Base-by-base conservation (phyloP, 2,797 vertebrate genomes). In the Cossypha caffra region DNA sequence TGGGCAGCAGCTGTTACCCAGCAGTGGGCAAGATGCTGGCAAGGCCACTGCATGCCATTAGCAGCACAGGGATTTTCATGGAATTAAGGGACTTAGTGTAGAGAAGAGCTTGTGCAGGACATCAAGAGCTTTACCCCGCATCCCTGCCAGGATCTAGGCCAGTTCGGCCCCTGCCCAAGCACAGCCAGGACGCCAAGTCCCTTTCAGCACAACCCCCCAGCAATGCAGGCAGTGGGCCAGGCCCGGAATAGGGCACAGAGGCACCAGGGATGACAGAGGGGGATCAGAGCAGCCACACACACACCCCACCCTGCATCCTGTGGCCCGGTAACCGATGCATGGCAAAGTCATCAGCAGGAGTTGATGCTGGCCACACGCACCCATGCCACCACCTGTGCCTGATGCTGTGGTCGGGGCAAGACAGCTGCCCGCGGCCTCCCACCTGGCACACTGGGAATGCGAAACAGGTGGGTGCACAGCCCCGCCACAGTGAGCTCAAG, bases 61-160 rank as follows among this genome's bases (percentile, higher is more conserved):
- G 94, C 66, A 54, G 71, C 54, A 77, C 69, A 66, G 67, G 64
- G 90, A 95, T 96, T 96, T 95, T 71, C 61, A 90, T 6, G 51
- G 90, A 86, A 91, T 97, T 96, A 97, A 86, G 42, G 42, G 80
- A 90, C 82, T 97, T 95, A 90, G 48, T 3, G 1, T 71, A 90
- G 48, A 93, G 77, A 95, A 74, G 88, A 90, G 79, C 81, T 71
- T 89, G 61, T 33, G 31, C 57, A 87, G 68, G 76, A 91, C 74
- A 87, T 93, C 81, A 87, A 80, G 68, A 69, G 64, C 63, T 20
- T 86, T 84, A 64, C 69, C 79, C 57, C 4, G 0, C 66, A 74
- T 21, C 52, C 35, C 67, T 29, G 33, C 40, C 69, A 73, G 86
- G 76, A 94, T 85, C 61, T 68, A 57, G 40, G 90, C 80, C 90